phyloP scores from a whole-genome alignment of 30 jellyfish, hydroid and myxozoan species.

The Clytia hemisphaerica region DNA sequence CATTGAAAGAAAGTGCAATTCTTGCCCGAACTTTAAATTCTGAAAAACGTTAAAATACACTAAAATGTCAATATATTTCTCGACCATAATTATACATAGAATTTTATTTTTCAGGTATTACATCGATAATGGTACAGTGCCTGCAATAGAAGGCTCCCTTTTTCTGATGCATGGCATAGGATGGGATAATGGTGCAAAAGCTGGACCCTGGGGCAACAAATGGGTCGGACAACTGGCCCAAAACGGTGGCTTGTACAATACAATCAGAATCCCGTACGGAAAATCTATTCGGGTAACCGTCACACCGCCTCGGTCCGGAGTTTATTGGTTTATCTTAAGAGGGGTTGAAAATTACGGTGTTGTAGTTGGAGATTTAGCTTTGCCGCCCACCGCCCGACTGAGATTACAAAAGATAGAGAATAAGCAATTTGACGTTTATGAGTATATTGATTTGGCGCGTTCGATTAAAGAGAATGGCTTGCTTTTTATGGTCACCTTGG shows the following conservation, averaged over 20 bases:
- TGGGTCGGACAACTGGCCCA: constrained; percentile 74
- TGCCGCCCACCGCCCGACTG: constrained; percentile 59
- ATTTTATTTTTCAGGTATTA: constrained; percentile 62
- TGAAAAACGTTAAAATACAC: too few relatives aligned
- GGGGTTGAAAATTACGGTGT: constrained; percentile 71
- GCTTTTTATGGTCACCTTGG: constrained; percentile 56
- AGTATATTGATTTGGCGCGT: constrained; percentile 41
- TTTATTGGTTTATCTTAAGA: constrained; percentile 58
- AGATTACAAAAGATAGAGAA: constrained; percentile 39
- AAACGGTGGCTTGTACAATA: constrained; percentile 74
- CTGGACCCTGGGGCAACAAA: constrained; percentile 75
- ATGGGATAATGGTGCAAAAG: background rate
- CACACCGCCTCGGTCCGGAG: constrained; percentile 25
- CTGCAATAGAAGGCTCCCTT: constrained; percentile 53
- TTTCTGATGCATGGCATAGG: constrained; percentile 79
- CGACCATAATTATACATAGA: too few relatives aligned
- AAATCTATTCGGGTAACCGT: constrained; percentile 52
- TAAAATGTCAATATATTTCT: too few relatives aligned
- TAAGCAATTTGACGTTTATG: constrained; percentile 20
- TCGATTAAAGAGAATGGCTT: constrained; percentile 42
- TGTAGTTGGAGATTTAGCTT: constrained; percentile 56
- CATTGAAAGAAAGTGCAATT: too few relatives aligned
- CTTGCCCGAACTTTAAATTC: too few relatives aligned
- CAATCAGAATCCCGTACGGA: constrained; percentile 63
- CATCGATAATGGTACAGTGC: constrained; percentile 46